A percentile compares a stretch with the other conserved stretches of the same genome.
Conservation (phyloP, 1,140 invertebrate species). For the Scaptomyza pallida region DNA sequence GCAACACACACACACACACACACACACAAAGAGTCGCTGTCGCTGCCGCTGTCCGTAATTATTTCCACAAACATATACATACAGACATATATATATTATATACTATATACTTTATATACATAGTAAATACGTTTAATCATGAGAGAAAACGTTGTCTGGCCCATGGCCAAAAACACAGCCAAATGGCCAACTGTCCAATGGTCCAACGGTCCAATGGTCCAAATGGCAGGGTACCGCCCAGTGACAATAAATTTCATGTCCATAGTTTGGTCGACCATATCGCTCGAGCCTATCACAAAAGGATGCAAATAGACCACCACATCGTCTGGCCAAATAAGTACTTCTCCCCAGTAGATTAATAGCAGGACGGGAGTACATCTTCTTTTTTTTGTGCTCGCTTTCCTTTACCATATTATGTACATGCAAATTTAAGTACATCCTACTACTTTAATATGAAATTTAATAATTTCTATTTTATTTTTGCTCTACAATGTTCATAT, state of each 20-base stretch:
- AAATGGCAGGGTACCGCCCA: conserved; percentile 41
- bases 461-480: conserved; percentile 7
- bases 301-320: conserved; percentile 3
- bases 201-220: no score
- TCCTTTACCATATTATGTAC: not conserved
- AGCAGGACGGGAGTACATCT: not conserved
- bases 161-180: conserved; percentile 9
- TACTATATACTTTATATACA: conserved; percentile 18
- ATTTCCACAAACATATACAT: conserved; percentile 46
- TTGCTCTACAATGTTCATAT: conserved; percentile 2
- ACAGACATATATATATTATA: conserved; percentile 15
- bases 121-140: conserved; percentile 16
- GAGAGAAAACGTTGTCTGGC: not conserved
- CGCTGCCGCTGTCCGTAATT: conserved; percentile 50
- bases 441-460: not conserved
- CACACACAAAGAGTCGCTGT: no score
- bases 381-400: not conserved
- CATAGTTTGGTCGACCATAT: conserved; percentile 26
- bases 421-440: not conserved
- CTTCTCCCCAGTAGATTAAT: conserved; percentile 3
- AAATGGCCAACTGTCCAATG: conserved; percentile 31
- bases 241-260: conserved; percentile 48
- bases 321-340: conserved; percentile 11
- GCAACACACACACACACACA: conserved; percentile 20
- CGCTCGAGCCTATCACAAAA: conserved; percentile 16